Conservation (phyloP, 2,797 vertebrate genomes). For the Chromis chromis region DNA sequence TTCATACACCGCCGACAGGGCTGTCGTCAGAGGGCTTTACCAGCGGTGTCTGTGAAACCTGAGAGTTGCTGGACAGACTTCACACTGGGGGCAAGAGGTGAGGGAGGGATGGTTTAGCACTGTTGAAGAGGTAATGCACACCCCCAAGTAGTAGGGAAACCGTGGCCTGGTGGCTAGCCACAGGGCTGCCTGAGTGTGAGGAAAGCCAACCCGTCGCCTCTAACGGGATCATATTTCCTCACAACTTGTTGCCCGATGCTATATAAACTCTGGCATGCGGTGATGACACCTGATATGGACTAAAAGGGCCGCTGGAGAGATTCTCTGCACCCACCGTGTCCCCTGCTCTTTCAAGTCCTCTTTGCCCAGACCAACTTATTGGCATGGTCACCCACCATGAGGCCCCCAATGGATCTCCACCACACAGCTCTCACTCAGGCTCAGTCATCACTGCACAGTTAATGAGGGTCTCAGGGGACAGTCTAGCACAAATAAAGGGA, state of each 20-base stretch:
- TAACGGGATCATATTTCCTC: conserved; percentile 83
- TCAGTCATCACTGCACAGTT: conserved; percentile 79
- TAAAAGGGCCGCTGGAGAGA: conserved; percentile 82
- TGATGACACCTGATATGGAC: conserved; percentile 83
- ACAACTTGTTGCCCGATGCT: conserved; percentile 89
- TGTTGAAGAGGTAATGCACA: conserved; percentile 72
- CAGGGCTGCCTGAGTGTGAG: conserved; percentile 70
- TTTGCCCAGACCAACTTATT: conserved; percentile 47
- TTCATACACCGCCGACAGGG: conserved; percentile 80
- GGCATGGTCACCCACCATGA: conserved; percentile 58
- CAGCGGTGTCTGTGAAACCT: conserved; percentile 84
- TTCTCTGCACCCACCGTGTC: conserved; percentile 71
- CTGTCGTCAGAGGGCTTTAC: conserved; percentile 84
- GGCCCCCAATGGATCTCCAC: conserved; percentile 54
- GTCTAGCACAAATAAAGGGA: conserved; percentile 61
- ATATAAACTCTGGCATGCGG: conserved; percentile 90
- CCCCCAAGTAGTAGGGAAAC: conserved; percentile 68
- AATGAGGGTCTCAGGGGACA: conserved; percentile 79
- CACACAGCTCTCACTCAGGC: conserved; percentile 59
- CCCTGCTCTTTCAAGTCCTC: conserved; percentile 76
- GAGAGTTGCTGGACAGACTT: conserved; percentile 79
- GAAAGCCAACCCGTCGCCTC: conserved; percentile 77
- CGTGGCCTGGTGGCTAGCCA: conserved; percentile 66
- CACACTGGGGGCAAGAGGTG: conserved; percentile 68
- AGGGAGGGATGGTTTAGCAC: conserved; percentile 66